phyloP scores from a whole-genome alignment of 2,797 vertebrate species.

The Diplodus sargus region DNA sequence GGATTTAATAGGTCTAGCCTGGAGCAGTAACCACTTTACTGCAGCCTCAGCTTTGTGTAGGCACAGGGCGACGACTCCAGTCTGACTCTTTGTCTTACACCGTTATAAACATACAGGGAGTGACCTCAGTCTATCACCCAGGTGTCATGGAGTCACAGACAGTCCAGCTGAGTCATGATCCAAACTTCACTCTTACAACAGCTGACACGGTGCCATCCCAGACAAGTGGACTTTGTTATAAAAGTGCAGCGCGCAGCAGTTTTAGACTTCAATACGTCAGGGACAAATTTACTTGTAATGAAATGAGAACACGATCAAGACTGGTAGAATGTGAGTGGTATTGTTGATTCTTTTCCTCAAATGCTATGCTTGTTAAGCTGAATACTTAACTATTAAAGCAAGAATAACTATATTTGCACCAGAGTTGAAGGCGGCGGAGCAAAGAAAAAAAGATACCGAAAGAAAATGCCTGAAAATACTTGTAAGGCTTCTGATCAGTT shows the following conservation, averaged over 20 bases:
- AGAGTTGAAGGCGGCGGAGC: background rate
- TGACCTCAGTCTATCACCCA: constrained; percentile 74
- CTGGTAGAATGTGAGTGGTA: constrained; percentile 31
- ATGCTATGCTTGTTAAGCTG: constrained; percentile 18
- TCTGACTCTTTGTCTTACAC: constrained; percentile 71
- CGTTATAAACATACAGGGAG: constrained; percentile 62
- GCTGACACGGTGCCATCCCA: constrained; percentile 32
- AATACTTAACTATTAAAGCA: constrained; percentile 32
- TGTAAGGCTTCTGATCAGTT: too few relatives aligned
- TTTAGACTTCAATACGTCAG: constrained; percentile 36
- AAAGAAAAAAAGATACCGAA: background rate
- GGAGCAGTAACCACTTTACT: constrained; percentile 73
- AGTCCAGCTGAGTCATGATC: constrained; percentile 62
- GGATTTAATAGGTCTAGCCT: constrained; percentile 80
- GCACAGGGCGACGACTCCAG: constrained; percentile 61
- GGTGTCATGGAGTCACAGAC: constrained; percentile 72
- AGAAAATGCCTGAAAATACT: too few relatives aligned
- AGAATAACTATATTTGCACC: background rate
- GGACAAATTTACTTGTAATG: constrained; percentile 45
- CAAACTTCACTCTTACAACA: constrained; percentile 58
- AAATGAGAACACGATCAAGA: constrained; percentile 29
- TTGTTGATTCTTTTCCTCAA: constrained; percentile 44
- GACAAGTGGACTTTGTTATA: constrained; percentile 19
- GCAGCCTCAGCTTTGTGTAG: constrained; percentile 73
- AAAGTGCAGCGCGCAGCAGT: constrained; percentile 45